A percentile compares a stretch with the other conserved stretches of the same genome.
Evolutionary conservation across 2,888 invertebrate genomes (phyloP).

Genomic region (Ophion ventricosus): DNA sequence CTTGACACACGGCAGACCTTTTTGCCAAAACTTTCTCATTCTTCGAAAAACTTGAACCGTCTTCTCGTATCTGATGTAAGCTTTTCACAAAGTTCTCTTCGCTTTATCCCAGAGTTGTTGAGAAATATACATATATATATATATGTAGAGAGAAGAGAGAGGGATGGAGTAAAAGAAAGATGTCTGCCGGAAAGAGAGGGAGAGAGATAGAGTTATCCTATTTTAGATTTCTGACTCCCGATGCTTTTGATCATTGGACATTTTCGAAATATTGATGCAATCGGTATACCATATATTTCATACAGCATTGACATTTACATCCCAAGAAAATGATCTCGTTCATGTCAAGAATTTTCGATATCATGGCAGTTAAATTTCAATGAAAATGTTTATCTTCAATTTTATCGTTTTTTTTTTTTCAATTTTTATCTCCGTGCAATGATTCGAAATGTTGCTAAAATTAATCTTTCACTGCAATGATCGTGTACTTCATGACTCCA

Average conservation of each 20-base stretch:
- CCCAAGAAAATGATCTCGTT: too few relatives aligned
- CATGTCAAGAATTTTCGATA: too few relatives aligned
- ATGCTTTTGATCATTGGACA: not conserved
- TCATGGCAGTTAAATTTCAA: too few relatives aligned
- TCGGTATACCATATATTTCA: too few relatives aligned
- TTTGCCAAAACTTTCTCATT: conserved; percentile 13
- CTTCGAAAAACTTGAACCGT: not conserved
- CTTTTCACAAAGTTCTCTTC: not conserved
- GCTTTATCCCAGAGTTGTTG: not conserved
- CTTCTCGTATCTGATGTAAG: not conserved
- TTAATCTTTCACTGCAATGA: too few relatives aligned
- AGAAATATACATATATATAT: not conserved
- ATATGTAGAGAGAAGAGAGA: not conserved
- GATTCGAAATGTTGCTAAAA: too few relatives aligned
- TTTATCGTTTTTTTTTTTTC: not conserved
- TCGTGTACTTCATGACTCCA: too few relatives aligned
- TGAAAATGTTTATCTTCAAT: too few relatives aligned
- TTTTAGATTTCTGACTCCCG: not conserved
- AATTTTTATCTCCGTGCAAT: too few relatives aligned
- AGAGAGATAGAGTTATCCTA: not conserved
- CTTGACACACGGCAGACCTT: too few relatives aligned
- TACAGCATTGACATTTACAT: too few relatives aligned
- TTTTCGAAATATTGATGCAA: not conserved
- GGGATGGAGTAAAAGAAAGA: not conserved
- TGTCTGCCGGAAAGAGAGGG: not conserved